phyloP scores from a whole-genome alignment of 2,113 vertebrate genomes.

The Phaethon lepturus region DNA sequence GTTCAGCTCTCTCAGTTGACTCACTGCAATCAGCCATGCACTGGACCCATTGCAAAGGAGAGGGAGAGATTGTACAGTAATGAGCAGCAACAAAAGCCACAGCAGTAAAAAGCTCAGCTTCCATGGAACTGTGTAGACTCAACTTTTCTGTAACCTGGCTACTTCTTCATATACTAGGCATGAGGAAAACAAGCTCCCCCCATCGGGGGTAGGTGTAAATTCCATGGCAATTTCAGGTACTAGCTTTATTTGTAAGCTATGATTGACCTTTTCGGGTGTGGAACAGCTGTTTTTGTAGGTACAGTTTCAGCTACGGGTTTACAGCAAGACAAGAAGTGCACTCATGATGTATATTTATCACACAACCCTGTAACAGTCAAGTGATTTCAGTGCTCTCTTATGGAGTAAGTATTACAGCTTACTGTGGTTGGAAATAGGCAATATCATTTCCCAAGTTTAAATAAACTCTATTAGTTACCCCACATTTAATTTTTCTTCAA shows the following conservation, averaged over 20 bases:
- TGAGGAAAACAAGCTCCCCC: background rate
- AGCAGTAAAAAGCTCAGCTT: background rate
- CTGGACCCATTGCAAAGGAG: background rate
- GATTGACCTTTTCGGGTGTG: accelerated
- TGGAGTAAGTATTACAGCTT: background rate
- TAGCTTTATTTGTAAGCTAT: background rate
- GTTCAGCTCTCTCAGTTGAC: background rate
- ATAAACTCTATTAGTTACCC: background rate
- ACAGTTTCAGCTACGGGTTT: background rate
- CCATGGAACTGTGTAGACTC: background rate
- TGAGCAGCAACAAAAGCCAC: background rate
- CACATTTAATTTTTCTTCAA: background rate
- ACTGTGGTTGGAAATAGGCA: background rate
- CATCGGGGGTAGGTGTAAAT: background rate
- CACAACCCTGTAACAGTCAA: background rate
- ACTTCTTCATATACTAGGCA: background rate
- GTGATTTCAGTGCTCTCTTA: background rate
- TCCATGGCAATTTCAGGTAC: background rate
- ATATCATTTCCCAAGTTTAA: background rate
- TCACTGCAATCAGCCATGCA: accelerated
- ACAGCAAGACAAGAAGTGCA: background rate
- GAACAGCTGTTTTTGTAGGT: background rate
- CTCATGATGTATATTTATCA: background rate
- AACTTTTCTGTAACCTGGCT: background rate
- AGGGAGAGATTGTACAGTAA: background rate